A percentile compares a stretch with the other conserved stretches of the same genome.
Evolutionary conservation across 2,797 vertebrate species (phyloP).

Genomic region (Hemibagrus guttatus): DNA sequence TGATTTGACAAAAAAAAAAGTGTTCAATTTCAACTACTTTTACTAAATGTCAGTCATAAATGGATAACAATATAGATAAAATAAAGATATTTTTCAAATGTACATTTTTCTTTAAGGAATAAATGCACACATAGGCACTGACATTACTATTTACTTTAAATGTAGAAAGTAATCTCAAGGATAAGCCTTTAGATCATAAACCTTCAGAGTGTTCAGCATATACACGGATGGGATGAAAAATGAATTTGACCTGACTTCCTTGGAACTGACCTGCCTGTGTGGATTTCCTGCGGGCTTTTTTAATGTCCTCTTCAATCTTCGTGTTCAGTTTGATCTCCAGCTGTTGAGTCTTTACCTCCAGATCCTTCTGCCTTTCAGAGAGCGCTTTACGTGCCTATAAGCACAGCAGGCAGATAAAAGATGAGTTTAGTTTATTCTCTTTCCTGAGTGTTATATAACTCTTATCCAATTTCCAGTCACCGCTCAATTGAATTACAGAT

Average conservation of each 20-base stretch:
- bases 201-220: not conserved
- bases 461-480: not conserved
- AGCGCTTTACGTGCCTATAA: conserved; percentile 89
- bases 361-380: conserved; percentile 92
- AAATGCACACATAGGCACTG: not conserved
- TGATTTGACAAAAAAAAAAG: not conserved
- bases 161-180: not conserved
- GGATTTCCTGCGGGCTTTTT: conserved; percentile 95
- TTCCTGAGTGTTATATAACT: not conserved
- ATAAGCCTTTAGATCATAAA: not conserved
- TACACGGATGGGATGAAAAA: not conserved
- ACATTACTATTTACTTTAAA: not conserved
- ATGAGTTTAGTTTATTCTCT: not conserved
- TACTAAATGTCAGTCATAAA: not conserved
- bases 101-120: not conserved
- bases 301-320: conserved; percentile 97
- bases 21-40: not conserved
- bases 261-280: conserved; percentile 91
- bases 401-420: not conserved
- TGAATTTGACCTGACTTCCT: not conserved
- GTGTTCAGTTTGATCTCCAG: conserved; percentile 93
- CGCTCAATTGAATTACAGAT: conserved; percentile 2
- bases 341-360: conserved; percentile 96
- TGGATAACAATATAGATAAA: no score
- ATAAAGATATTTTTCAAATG: not conserved